phyloP scores from a whole-genome alignment of 2,888 invertebrate species.

The Caenorhabditis plicata region DNA sequence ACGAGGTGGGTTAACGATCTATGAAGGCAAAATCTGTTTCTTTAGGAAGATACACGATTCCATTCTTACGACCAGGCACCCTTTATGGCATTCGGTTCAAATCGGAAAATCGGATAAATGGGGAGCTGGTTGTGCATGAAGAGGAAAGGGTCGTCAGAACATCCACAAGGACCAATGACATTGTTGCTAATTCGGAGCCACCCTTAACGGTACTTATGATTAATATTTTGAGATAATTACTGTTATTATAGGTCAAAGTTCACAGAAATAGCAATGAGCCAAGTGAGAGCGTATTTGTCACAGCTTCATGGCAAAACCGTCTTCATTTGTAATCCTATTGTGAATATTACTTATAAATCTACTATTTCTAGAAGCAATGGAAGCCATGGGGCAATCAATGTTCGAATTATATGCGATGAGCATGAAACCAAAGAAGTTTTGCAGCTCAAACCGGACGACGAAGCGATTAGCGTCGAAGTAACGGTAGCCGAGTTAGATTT shows the following conservation, averaged over 20 bases:
- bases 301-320: conserved; percentile 30
- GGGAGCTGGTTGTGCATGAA: conserved; percentile 22
- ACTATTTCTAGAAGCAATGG: no score
- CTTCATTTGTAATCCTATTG: neutral
- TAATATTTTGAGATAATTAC: neutral
- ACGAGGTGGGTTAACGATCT: conserved; percentile 47
- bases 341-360: neutral
- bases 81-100: conserved; percentile 57
- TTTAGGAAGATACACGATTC: conserved; percentile 62
- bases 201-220: conserved; percentile 5
- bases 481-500: conserved; percentile 16
- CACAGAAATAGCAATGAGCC: conserved; percentile 40
- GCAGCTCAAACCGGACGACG: conserved; percentile 29
- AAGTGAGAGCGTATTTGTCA: conserved; percentile 40
- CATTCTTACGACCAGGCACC: conserved; percentile 57
- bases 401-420: conserved; percentile 37
- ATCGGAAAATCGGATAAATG: conserved; percentile 36
- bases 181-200: neutral
- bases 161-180: conserved; percentile 2
- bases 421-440: conserved; percentile 43
- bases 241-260: conserved; percentile 27
- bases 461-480: conserved; percentile 46
- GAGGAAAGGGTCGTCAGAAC: conserved; percentile 35
- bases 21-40: neutral
- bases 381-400: conserved; percentile 25